Percentiles rank a stretch among this genome's conserved stretches.
Evolutionary conservation across 35 echinoderm and acorn worm genomes (phyloP).

Genomic region (Eucidaris tribuloides): DNA sequence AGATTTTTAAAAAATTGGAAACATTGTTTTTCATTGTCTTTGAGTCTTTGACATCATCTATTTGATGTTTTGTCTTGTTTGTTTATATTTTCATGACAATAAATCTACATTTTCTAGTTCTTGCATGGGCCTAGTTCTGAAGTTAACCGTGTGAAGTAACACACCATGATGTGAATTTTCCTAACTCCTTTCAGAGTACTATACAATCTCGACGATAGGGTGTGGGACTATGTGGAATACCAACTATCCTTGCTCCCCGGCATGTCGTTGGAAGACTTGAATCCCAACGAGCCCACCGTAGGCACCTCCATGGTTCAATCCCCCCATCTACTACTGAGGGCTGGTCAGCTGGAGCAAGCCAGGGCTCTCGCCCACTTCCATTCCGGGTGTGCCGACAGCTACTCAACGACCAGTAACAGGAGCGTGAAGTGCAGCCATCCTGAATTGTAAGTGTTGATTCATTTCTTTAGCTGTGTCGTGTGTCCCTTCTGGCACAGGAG

Average conservation of each 20-base stretch:
- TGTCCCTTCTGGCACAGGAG: no score
- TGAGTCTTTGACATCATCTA: no score
- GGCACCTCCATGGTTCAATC: conserved; percentile 10
- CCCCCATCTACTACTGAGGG: conserved; percentile 14
- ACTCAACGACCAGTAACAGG: conserved; percentile 27
- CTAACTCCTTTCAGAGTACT: conserved; percentile 58
- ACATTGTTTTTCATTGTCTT: no score
- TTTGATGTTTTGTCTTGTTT: no score
- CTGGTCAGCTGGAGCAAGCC: conserved; percentile 54
- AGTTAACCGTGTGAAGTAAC: not conserved
- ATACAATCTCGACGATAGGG: conserved; percentile 62
- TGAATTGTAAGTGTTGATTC: conserved; percentile 63
- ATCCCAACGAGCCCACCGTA: conserved; percentile 16
- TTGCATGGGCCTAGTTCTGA: not conserved
- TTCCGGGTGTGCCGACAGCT: conserved; percentile 49
- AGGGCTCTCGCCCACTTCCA: conserved; percentile 68
- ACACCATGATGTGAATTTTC: not conserved
- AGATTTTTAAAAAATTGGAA: no score
- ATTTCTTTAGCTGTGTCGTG: no score
- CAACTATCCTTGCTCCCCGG: conserved; percentile 79
- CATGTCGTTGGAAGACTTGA: conserved; percentile 43
- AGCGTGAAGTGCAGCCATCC: conserved; percentile 52
- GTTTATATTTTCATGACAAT: no score
- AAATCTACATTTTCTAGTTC: no score
- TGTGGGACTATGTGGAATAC: conserved; percentile 40